A percentile compares a stretch with the other conserved stretches of the same genome.
phyloP scores from a whole-genome alignment of 2,797 vertebrate species.

The Sandelia bainsii region DNA sequence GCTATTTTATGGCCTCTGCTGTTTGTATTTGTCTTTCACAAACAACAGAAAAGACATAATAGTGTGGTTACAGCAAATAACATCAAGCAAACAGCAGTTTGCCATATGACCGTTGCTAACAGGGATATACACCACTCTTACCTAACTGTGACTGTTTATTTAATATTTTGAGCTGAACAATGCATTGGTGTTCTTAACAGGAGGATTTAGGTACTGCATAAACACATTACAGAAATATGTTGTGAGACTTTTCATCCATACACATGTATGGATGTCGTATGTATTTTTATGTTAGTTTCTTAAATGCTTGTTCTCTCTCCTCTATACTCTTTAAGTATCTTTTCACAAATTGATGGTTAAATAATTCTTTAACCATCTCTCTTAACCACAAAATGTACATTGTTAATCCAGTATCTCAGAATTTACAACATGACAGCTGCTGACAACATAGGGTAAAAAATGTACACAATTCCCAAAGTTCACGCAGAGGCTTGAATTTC shows the following conservation, averaged over 20 bases:
- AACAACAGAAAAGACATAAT: constrained; percentile 58
- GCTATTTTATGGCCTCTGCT: constrained; percentile 77
- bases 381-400: neutral
- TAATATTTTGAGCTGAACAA: constrained; percentile 3
- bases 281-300: neutral
- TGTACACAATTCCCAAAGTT: neutral
- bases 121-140: constrained; percentile 37
- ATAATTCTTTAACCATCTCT: too few species aligned
- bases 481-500: constrained; percentile 47
- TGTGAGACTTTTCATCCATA: neutral
- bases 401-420: neutral
- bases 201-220: neutral
- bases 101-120: constrained; percentile 36
- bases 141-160: constrained; percentile 52
- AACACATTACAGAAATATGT: neutral
- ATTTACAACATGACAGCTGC: constrained; percentile 1
- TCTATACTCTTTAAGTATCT: neutral
- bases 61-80: constrained; percentile 71
- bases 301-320: neutral
- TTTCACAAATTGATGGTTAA: too few species aligned
- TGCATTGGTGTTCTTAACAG: neutral
- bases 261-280: neutral
- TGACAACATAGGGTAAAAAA: constrained; percentile 1
- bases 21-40: constrained; percentile 77
- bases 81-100: constrained; percentile 53